Evolutionary conservation across 2,797 vertebrate genomes (phyloP).

Genomic region (Valencia hispanica): DNA sequence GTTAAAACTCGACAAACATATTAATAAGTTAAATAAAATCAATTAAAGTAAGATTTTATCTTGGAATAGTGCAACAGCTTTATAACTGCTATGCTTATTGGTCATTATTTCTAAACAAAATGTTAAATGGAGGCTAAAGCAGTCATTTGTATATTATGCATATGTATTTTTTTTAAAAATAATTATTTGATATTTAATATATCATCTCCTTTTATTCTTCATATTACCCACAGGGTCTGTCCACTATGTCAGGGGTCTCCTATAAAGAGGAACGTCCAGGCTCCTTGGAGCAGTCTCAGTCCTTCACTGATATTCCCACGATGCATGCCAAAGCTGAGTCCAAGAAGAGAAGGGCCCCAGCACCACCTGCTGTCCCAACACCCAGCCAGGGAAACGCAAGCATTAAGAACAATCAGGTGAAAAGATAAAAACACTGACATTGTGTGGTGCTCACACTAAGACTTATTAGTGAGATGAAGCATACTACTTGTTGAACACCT

Average conservation of each 20-base stretch:
- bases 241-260: constrained; percentile 77
- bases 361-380: constrained; percentile 74
- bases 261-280: constrained; percentile 77
- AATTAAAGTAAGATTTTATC: too few species aligned
- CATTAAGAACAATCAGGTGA: constrained; percentile 80
- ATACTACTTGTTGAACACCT: not conserved
- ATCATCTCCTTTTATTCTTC: constrained; percentile 9
- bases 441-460: not conserved
- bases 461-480: not conserved
- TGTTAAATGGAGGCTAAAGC: not conserved
- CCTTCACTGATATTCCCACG: constrained; percentile 86
- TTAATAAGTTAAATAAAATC: not conserved
- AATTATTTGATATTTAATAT: not conserved
- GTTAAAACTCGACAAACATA: too few species aligned
- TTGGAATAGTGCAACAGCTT: not conserved
- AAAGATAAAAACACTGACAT: constrained; percentile 1
- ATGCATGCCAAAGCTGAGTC: constrained; percentile 82
- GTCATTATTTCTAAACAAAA: not conserved
- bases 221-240: constrained; percentile 77
- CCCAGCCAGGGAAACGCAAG: constrained; percentile 35
- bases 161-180: not conserved
- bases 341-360: constrained; percentile 92
- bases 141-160: not conserved
- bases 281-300: constrained; percentile 87
- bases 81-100: too few species aligned